Conservation (phyloP, 2,797 vertebrate species). For the Hafferia zeledoni region DNA sequence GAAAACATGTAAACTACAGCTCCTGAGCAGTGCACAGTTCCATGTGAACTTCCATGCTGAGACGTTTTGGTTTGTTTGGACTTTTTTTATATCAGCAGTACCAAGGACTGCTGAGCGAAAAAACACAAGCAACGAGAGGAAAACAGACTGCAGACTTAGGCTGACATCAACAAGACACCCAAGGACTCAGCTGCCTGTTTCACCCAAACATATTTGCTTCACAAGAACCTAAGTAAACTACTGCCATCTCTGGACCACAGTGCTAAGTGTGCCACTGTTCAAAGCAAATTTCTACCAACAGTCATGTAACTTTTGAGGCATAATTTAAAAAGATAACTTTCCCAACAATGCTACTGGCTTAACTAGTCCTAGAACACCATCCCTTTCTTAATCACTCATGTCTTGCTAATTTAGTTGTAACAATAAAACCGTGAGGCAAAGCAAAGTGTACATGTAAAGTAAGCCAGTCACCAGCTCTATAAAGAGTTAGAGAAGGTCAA, state of each 20-base stretch:
- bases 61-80: neutral
- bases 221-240: neutral
- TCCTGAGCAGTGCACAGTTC: neutral
- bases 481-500: neutral
- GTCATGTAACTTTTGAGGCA: neutral
- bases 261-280: rapidly evolving
- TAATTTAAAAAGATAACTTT: neutral
- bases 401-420: neutral
- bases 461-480: neutral
- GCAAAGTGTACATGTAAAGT: rapidly evolving
- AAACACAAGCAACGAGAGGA: neutral
- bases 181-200: neutral
- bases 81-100: neutral
- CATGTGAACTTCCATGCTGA: neutral
- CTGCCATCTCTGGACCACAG: neutral
- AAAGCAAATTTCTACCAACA: neutral
- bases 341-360: neutral
- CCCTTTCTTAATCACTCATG: neutral
- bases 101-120: neutral
- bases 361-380: neutral
- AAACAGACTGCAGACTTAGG: neutral
- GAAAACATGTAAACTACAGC: neutral
- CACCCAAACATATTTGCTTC: neutral
- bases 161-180: neutral
- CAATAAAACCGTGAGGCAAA: neutral